These are phyloP conservation scores for Paradisaea rubra DNA, from an alignment of 2,113 vertebrate species.

Conservation along the genomic window DNA sequence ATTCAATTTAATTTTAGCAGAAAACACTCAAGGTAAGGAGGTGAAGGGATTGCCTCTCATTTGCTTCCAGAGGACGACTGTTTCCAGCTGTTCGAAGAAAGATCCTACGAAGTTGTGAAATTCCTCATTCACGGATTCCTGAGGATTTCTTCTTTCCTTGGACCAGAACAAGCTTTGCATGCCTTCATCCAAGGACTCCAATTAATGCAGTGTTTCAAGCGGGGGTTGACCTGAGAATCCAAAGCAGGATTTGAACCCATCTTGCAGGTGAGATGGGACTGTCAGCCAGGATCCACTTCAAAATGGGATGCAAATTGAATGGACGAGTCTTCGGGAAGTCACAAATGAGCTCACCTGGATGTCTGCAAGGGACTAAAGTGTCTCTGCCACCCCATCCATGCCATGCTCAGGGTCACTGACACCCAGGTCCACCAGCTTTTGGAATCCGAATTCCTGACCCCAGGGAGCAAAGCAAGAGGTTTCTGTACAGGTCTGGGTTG, in stretches of 20 bases:
- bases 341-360: background rate
- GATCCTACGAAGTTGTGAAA: background rate
- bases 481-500: background rate
- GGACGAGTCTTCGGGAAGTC: background rate
- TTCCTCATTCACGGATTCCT: background rate
- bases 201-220: background rate
- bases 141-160: background rate
- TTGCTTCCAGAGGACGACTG: background rate
- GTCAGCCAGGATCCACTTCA: background rate
- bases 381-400: background rate
- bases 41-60: background rate
- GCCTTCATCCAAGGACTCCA: background rate
- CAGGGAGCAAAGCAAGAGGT: background rate
- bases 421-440: background rate
- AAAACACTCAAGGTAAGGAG: background rate
- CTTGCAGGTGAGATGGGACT: background rate
- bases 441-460: background rate
- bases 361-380: fast-evolving
- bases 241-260: background rate
- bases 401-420: fast-evolving
- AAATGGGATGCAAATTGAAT: background rate
- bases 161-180: background rate
- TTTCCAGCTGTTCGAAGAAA: background rate
- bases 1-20: background rate
- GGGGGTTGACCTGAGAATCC: background rate